Percentiles rank a stretch among this genome's conserved stretches.
phyloP scores from a whole-genome alignment of 2,888 invertebrate genomes.

The Bruchidius siliquastri region DNA sequence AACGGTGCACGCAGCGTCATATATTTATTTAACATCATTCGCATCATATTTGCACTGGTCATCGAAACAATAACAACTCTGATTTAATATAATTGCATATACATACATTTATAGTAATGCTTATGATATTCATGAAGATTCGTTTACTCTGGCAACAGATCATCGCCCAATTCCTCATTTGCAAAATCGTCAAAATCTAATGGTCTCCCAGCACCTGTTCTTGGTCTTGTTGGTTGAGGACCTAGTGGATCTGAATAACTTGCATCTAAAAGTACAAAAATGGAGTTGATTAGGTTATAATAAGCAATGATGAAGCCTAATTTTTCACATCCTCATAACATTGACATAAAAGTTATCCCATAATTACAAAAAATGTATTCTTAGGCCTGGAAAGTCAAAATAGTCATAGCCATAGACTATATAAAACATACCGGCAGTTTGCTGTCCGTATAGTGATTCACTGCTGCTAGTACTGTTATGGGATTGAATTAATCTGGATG shows the following conservation, averaged over 20 bases:
- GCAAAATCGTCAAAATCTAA: constrained; percentile 63
- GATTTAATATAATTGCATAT: no score
- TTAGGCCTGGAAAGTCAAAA: no score
- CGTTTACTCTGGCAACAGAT: constrained; percentile 63
- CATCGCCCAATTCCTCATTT: constrained; percentile 70
- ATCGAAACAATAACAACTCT: no score
- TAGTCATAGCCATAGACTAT: no score
- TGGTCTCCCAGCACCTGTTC: constrained; percentile 53
- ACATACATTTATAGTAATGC: no score
- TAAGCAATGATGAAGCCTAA: no score
- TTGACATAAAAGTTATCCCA: no score
- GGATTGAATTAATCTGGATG: constrained; percentile 33
- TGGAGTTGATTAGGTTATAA: background rate
- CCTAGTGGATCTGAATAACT: constrained; percentile 56
- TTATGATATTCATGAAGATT: background rate
- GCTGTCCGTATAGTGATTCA: constrained; percentile 42
- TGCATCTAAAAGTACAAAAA: constrained; percentile 51
- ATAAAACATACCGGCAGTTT: constrained; percentile 20
- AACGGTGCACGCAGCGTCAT: no score
- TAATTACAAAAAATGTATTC: no score
- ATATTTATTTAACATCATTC: no score
- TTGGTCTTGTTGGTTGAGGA: constrained; percentile 53
- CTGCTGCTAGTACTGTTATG: constrained; percentile 42
- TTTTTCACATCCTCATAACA: no score
- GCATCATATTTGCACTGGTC: no score